Percentiles rank a stretch among this genome's conserved stretches.
Conservation (phyloP, 2,888 invertebrate species). For the Bedellia somnulentella region DNA sequence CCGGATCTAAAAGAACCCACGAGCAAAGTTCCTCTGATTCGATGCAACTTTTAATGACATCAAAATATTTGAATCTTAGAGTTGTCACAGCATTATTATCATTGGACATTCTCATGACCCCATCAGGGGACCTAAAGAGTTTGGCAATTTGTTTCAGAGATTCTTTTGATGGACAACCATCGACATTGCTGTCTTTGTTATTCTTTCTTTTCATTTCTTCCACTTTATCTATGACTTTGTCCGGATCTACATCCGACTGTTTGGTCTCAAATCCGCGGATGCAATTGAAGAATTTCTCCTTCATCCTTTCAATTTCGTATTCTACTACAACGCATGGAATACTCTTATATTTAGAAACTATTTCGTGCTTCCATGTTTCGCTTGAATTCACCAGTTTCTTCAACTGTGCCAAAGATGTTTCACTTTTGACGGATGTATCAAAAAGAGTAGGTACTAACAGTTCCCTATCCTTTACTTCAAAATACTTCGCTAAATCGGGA, state of each 20-base stretch:
- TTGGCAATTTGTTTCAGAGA: slow-evolving; percentile 31
- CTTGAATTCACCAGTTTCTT: slow-evolving; percentile 28
- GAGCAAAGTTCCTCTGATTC: slow-evolving; percentile 31
- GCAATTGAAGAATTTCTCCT: slow-evolving; percentile 38
- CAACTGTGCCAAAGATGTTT: slow-evolving; percentile 35
- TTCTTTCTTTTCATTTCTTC: slow-evolving; percentile 24
- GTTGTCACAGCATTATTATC: slow-evolving; percentile 33
- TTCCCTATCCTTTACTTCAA: slow-evolving; percentile 31
- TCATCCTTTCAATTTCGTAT: slow-evolving; percentile 34
- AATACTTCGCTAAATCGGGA: slow-evolving; percentile 28
- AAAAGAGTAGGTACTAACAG: slow-evolving; percentile 31
- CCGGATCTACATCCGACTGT: slow-evolving; percentile 21
- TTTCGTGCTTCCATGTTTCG: slow-evolving; percentile 37
- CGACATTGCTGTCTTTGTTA: slow-evolving; percentile 21
- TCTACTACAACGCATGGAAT: slow-evolving; percentile 35
- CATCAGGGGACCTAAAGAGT: slow-evolving; percentile 26
- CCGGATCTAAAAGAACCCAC: slow-evolving; percentile 37
- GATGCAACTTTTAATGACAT: slow-evolving; percentile 30
- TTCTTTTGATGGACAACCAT: slow-evolving; percentile 25
- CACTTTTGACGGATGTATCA: slow-evolving; percentile 41
- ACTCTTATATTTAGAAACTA: slow-evolving; percentile 30
- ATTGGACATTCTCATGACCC: slow-evolving; percentile 31
- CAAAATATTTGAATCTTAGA: slow-evolving; percentile 39
- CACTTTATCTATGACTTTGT: slow-evolving; percentile 30
- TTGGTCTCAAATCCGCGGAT: slow-evolving; percentile 35